Percentiles rank a stretch among this genome's conserved stretches.
Conservation (phyloP, 2,113 vertebrate species). For the Lamprologus ornatipinnis region DNA sequence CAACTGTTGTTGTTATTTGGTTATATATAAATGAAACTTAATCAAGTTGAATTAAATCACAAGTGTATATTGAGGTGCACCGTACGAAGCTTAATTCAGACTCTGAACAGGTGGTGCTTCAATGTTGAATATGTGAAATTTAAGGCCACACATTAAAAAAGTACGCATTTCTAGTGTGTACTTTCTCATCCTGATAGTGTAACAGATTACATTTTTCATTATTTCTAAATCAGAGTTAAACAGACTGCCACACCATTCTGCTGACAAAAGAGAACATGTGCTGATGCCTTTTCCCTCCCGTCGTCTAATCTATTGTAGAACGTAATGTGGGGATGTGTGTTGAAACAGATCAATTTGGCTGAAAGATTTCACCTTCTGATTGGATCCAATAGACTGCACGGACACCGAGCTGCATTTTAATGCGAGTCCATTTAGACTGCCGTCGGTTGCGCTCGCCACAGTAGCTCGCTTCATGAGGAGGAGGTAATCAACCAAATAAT, state of each 20-base stretch:
- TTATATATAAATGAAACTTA: not conserved
- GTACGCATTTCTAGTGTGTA: not conserved
- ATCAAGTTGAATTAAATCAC: not conserved
- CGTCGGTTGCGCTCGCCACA: not conserved
- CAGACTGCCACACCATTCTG: not conserved
- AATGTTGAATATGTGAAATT: not conserved
- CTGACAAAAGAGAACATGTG: slow-evolving; percentile 32
- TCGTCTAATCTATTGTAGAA: slow-evolving; percentile 12
- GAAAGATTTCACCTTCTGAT: slow-evolving; percentile 27
- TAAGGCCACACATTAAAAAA: not conserved
- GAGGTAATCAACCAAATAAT: slow-evolving; percentile 57
- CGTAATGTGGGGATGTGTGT: slow-evolving; percentile 25
- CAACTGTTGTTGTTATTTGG: not conserved
- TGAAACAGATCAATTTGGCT: slow-evolving; percentile 41
- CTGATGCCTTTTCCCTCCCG: not conserved
- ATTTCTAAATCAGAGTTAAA: slow-evolving; percentile 5
- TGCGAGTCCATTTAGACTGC: not conserved
- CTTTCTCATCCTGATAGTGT: not conserved
- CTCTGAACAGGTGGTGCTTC: not conserved
- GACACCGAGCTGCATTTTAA: slow-evolving; percentile 30
- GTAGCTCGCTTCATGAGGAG: not conserved
- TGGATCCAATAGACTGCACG: slow-evolving; percentile 10
- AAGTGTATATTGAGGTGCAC: not conserved
- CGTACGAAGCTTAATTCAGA: not conserved
- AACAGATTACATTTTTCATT: not conserved